A percentile compares a stretch with the other conserved stretches of the same genome.
Evolutionary conservation across 2,113 vertebrate species (phyloP).

Genomic region (Cyphomyrus plagiostoma): DNA sequence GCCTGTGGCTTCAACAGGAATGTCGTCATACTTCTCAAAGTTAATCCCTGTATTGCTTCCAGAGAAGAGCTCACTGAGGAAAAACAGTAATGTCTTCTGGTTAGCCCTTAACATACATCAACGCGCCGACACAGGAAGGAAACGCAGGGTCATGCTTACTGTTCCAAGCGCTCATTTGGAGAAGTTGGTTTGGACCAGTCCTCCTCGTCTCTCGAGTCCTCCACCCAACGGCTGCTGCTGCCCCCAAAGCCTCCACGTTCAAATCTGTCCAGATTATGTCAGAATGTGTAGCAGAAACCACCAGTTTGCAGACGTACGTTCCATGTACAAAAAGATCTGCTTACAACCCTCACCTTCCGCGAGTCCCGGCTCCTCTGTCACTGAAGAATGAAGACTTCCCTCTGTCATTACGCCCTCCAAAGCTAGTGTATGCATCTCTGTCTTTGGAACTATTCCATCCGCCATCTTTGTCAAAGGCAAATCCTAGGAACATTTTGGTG

Average conservation of each 20-base stretch:
- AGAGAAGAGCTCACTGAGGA: slow-evolving; percentile 82
- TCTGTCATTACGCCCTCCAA: slow-evolving; percentile 74
- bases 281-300: not conserved
- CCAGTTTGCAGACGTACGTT: not conserved
- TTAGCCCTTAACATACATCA: not conserved
- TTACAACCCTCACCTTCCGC: slow-evolving; percentile 67
- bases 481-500: slow-evolving; percentile 35
- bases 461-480: slow-evolving; percentile 68
- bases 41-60: slow-evolving; percentile 96
- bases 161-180: slow-evolving; percentile 84
- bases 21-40: slow-evolving; percentile 98
- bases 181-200: slow-evolving; percentile 94
- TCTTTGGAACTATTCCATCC: slow-evolving; percentile 82
- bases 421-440: slow-evolving; percentile 83
- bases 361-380: slow-evolving; percentile 77
- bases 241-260: slow-evolving; percentile 76
- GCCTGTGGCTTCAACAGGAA: slow-evolving; percentile 96
- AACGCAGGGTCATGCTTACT: slow-evolving; percentile 62
- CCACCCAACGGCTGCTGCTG: slow-evolving; percentile 84
- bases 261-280: not conserved
- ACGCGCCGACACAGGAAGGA: not conserved
- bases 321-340: not conserved
- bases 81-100: not conserved
- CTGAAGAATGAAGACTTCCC: slow-evolving; percentile 82
- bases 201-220: slow-evolving; percentile 82